phyloP scores from a whole-genome alignment of 2,113 vertebrate genomes.

The Corythaeola cristata region DNA sequence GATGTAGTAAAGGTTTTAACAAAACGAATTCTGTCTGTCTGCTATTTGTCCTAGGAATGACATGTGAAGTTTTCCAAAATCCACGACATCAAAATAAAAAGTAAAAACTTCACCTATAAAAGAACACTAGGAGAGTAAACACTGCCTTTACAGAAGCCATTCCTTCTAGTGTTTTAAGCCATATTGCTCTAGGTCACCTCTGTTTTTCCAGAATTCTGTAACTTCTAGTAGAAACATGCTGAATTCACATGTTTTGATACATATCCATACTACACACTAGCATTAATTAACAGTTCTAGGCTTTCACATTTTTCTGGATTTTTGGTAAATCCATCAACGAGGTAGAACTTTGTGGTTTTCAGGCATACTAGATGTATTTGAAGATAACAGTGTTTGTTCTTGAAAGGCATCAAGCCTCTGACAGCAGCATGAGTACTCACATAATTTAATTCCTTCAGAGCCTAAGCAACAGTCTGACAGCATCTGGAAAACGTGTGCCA shows the following conservation, averaged over 20 bases:
- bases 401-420: neutral
- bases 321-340: neutral
- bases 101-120: conserved; percentile 25
- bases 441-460: conserved; percentile 57
- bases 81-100: conserved; percentile 7
- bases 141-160: neutral
- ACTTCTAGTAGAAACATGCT: neutral
- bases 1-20: conserved; percentile 24
- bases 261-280: neutral
- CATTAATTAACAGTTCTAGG: neutral
- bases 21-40: conserved; percentile 53
- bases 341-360: neutral
- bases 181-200: neutral
- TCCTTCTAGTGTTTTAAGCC: neutral
- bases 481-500: conserved; percentile 30
- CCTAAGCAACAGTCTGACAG: conserved; percentile 39
- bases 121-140: neutral
- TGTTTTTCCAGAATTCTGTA: neutral
- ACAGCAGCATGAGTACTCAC: conserved; percentile 13
- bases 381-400: conserved; percentile 5
- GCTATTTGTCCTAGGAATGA: neutral
- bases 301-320: neutral
- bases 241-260: neutral
- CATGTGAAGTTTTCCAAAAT: conserved; percentile 16
- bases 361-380: neutral